phyloP scores from a whole-genome alignment of 2,113 vertebrate species.

The Tautogolabrus adspersus region DNA sequence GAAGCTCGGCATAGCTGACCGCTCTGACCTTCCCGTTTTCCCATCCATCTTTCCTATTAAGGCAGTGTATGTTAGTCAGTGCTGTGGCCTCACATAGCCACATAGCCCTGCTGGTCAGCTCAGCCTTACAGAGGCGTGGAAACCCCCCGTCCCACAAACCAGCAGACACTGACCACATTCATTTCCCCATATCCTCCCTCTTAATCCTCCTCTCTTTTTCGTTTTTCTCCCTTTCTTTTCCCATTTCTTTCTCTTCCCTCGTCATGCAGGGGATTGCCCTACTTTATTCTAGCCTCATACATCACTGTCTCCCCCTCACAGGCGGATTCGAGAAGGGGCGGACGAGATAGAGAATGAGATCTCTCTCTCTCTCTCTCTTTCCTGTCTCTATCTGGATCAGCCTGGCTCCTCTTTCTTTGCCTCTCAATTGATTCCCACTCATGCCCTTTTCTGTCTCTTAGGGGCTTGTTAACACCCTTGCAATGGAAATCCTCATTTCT shows the following conservation, averaged over 20 bases:
- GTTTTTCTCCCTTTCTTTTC: constrained; percentile 5
- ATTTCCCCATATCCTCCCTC: constrained; percentile 21
- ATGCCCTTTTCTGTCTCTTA: constrained; percentile 22
- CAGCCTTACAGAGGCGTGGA: constrained; percentile 26
- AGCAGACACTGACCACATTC: constrained; percentile 42
- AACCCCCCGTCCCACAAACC: constrained; percentile 28
- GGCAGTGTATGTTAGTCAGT: constrained; percentile 37
- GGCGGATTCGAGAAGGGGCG: constrained; percentile 8
- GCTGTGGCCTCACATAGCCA: not conserved
- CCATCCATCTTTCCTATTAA: constrained; percentile 44
- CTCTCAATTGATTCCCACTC: constrained; percentile 21
- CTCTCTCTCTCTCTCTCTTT: constrained; percentile 1
- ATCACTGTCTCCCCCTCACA: constrained; percentile 50
- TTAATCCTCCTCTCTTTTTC: constrained; percentile 1
- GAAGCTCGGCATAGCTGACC: constrained; percentile 15
- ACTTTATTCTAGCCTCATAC: constrained; percentile 60
- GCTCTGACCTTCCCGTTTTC: constrained; percentile 49
- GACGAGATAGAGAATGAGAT: constrained; percentile 31
- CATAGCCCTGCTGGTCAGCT: constrained; percentile 19
- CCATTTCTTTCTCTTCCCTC: constrained; percentile 17
- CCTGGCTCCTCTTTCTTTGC: not conserved
- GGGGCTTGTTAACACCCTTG: constrained; percentile 35
- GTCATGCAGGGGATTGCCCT: constrained; percentile 59
- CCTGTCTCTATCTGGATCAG: constrained; percentile 4
- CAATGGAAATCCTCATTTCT: constrained; percentile 4